phyloP scores from a whole-genome alignment of 2,888 invertebrate genomes.

The Opisthograptis luteolata region DNA sequence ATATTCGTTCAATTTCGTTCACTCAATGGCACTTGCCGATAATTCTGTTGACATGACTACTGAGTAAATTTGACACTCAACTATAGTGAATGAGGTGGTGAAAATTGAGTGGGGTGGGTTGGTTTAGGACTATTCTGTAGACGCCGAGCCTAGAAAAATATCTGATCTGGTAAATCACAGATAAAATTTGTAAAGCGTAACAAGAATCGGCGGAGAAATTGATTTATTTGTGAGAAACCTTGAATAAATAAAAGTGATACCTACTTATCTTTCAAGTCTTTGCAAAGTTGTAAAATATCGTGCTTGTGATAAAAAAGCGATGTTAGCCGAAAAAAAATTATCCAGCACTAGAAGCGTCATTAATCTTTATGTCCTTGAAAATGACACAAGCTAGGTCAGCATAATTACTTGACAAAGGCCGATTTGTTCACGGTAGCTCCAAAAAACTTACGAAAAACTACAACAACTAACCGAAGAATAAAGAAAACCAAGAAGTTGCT shows the following conservation, averaged over 20 bases:
- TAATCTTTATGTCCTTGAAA: constrained; percentile 20
- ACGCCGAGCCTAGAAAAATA: not conserved
- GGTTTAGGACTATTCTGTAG: constrained; percentile 48
- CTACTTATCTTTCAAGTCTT: too few species aligned
- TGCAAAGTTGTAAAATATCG: not conserved
- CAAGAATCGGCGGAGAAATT: too few species aligned
- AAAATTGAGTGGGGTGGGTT: constrained; percentile 34
- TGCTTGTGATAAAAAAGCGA: not conserved
- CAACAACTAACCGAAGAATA: not conserved
- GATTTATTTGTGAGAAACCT: too few species aligned
- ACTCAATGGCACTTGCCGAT: constrained; percentile 57
- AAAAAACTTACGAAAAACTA: not conserved
- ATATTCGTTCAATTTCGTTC: constrained; percentile 7
- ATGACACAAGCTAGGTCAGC: constrained; percentile 11
- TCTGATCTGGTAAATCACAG: not conserved
- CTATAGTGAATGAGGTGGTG: constrained; percentile 28
- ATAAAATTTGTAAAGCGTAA: not conserved
- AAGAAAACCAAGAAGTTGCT: constrained; percentile 4
- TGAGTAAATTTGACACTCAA: constrained; percentile 39
- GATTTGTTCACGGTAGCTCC: not conserved
- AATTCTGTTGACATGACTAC: constrained; percentile 53
- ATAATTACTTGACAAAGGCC: constrained; percentile 10
- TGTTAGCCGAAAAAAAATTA: constrained; percentile 3
- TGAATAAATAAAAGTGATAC: too few species aligned
- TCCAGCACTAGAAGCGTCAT: constrained; percentile 13